Base-by-base conservation (phyloP, 2,113 vertebrate species). In the Beaufortia kweichowensis region DNA sequence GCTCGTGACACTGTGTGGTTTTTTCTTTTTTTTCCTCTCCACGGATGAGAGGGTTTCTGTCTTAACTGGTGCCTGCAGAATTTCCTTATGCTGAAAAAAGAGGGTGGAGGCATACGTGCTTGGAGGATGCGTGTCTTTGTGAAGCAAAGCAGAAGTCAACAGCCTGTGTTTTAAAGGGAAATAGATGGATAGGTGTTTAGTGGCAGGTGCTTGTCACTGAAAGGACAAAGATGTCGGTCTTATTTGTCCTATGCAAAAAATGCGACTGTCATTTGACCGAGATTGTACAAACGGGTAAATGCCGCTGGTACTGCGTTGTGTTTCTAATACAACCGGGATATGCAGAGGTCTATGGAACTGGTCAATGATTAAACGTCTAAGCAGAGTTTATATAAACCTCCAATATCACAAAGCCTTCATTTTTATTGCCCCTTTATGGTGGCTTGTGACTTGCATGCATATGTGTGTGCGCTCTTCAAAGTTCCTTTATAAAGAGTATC, bases 1-100 rank as follows among this genome's bases (percentile, higher is more conserved):
- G 76, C 87, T 81, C 67, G 87, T 87, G 87, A 75, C 87, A 85
- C 85, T 86, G 67, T 84, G 87, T 67, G 89, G 87, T 17, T 53
- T 84, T 87, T 82, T 76, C 79, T 73, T 83, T 78, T 82, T 87
- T 88, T 88, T 78, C 41, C 85, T 89, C 87, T 85, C 67, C 76
- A 90, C 85, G 88, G 86, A 89, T 87, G 86, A 84, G 79, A 85
- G 84, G 83, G 55, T 83, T 84, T 82, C 79, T 74, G 83, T 76
- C 75, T 90, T 86, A 81, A 79, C 86, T 82, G 85, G 87, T 82
- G 85, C 89, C 90, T 86, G 86, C 87, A 82, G 84, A 80, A 87
- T 90, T 89, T 90, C 82, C 86, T 90, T 85, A 86, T 17, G 0
- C 75, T 88, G 86, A 88, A 89, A 90, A 80, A 81, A 82, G 67